Evolutionary conservation across 2,113 vertebrate species (phyloP).

Genomic region (Mobula hypostoma): DNA sequence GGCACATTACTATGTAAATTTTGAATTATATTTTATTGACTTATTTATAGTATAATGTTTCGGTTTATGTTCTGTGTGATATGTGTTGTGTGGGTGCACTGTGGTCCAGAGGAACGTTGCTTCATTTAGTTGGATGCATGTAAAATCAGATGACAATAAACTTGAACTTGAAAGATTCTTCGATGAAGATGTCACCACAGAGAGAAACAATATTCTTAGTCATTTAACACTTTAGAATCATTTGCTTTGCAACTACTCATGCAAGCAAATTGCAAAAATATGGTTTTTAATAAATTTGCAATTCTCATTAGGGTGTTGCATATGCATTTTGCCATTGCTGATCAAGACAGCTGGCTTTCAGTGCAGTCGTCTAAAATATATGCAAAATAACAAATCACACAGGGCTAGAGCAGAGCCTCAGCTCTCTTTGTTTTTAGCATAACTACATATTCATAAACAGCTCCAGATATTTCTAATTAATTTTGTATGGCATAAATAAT

Average conservation of each 20-base stretch:
- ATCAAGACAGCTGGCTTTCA: conserved; percentile 20
- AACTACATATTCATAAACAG: conserved; percentile 35
- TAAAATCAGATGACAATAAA: too few relatives aligned
- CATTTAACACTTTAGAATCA: not conserved
- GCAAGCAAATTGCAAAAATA: conserved; percentile 33
- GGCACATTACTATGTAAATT: too few relatives aligned
- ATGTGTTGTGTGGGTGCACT: too few relatives aligned
- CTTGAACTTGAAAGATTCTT: not conserved
- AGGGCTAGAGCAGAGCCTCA: not conserved
- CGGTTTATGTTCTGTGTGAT: too few relatives aligned
- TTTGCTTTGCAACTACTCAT: conserved; percentile 23
- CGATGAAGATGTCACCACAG: not conserved
- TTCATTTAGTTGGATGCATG: too few relatives aligned
- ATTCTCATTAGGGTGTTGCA: not conserved
- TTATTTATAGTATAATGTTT: too few relatives aligned
- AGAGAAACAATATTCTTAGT: not conserved
- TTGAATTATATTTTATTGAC: too few relatives aligned
- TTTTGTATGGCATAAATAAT: conserved; percentile 25
- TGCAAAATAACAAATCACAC: not conserved
- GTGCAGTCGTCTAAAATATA: not conserved
- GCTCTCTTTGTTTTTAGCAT: conserved; percentile 15
- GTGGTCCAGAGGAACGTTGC: too few relatives aligned
- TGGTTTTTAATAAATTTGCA: conserved; percentile 28
- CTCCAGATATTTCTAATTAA: conserved; percentile 14
- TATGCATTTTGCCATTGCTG: conserved; percentile 25